Evolutionary conservation across 1,140 invertebrate genomes (phyloP), one percentile per base, ranked within the genome.

Genomic region (Heliothis subflexa): DNA sequence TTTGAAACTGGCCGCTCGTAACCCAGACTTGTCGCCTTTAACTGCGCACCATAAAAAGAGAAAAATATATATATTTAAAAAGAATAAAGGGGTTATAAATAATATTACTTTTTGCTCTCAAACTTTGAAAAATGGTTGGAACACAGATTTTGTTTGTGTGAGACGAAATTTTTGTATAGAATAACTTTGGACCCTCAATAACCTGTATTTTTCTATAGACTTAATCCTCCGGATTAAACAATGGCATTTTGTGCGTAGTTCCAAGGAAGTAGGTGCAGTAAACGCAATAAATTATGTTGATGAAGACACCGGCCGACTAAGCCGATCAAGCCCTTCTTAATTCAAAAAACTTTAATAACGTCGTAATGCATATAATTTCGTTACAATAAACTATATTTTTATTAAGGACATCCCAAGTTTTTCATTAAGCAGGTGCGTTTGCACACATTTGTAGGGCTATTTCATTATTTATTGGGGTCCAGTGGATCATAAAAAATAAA

Each of bases 401-500:
- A 79, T 83, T 89, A 89, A 82, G 88, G 85, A 79, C 83, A 89
- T 84, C 82, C 78, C 85, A 80, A 85, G 71, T 91, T 92, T 89
- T 89, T 91, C 47, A 82, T 80, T 52, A 80, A 81, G 92, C 91
- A 93, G 92, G 92, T 93, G 92, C 85, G 52, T 78, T 71, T 77
- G 71, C 71, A 72, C 83, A 85, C 84, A 82, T 87, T 86, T 83
- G 80, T 80, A 79, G 74, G 75, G 61, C 64, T 78, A 86, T 86
- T 84, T 85, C 61, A 83, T 90, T 89, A 88, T 89, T 87, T 89
- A 88, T 87, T 88, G 81, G 83, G 84, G 84, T 79, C 66, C 50
- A 71, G 71, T 61, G 62, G 71, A 78, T 76, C 82, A 85, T 86
- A 89, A 90, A 88, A 92, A 90, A 82, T 57, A 88, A 88, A 89